Percentiles rank a stretch among this genome's conserved stretches.
These are phyloP conservation scores for Zophobas atratus DNA, from an alignment of 1,140 invertebrate species.

Conservation along the genomic window DNA sequence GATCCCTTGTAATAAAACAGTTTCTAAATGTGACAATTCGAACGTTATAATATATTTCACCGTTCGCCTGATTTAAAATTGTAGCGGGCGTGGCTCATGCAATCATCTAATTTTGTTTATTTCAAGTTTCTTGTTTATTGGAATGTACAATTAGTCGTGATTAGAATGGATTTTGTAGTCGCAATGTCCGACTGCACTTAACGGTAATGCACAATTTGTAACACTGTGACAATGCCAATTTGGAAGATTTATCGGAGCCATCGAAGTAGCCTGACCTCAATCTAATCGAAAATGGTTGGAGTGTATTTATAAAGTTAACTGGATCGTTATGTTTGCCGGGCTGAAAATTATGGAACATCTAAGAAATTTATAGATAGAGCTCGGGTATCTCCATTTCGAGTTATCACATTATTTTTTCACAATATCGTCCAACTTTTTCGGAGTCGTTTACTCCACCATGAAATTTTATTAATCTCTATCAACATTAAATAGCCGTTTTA, in stretches of 20 bases:
- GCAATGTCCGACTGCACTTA: constrained; percentile 15
- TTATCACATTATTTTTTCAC: constrained; percentile 9
- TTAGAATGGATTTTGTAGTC: not conserved
- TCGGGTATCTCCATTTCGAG: constrained; percentile 7
- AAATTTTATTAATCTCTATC: constrained; percentile 8
- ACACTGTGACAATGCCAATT: constrained; percentile 3
- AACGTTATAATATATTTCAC: no score
- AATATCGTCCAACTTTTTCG: not conserved
- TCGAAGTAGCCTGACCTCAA: constrained; percentile 12
- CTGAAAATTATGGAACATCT: constrained; percentile 4
- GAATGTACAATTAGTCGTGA: not conserved
- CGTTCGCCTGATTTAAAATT: no score
- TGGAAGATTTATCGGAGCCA: constrained; percentile 6
- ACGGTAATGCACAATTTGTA: not conserved
- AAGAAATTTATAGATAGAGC: constrained; percentile 18
- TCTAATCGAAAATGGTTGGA: constrained; percentile 14
- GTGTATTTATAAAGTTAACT: constrained; percentile 9
- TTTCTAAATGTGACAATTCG: no score
- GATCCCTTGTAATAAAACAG: no score
- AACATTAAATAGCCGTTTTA: not conserved
- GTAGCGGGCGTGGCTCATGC: no score
- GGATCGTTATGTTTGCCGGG: constrained; percentile 1
- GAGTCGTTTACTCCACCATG: not conserved
- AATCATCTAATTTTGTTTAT: not conserved
- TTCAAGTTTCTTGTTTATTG: not conserved